Conservation (phyloP, 2,888 invertebrate genomes). For the Hirtodrosophila cameraria region DNA sequence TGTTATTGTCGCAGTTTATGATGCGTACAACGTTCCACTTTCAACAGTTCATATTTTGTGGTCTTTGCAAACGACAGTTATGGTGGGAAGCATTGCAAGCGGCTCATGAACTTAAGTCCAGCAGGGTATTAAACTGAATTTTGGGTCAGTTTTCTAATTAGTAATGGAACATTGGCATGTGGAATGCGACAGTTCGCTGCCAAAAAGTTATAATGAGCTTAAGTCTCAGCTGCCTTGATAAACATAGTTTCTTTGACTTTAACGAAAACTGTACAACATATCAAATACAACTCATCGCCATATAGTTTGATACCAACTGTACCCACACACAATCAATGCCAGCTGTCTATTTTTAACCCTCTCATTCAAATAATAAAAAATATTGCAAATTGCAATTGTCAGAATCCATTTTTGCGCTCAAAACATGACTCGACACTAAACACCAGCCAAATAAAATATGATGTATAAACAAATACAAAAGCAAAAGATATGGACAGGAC, state of each 20-base stretch:
- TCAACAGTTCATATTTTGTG: conserved; percentile 75
- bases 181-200: neutral
- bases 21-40: conserved; percentile 67
- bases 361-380: conserved; percentile 10
- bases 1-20: conserved; percentile 72
- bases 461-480: conserved; percentile 70
- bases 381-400: conserved; percentile 29
- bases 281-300: neutral
- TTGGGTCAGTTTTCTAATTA: conserved; percentile 62
- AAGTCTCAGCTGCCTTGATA: conserved; percentile 7
- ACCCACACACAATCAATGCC: conserved; percentile 13
- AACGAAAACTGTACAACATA: neutral
- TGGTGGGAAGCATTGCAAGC: conserved; percentile 67
- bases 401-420: conserved; percentile 45
- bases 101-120: conserved; percentile 12
- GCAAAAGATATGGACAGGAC: conserved; percentile 21
- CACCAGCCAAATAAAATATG: conserved; percentile 55
- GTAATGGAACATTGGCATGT: conserved; percentile 46
- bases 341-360: conserved; percentile 49
- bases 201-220: conserved; percentile 43
- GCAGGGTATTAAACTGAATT: neutral
- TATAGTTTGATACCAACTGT: conserved; percentile 39
- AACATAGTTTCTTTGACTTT: neutral
- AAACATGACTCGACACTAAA: conserved; percentile 68
- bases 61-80: conserved; percentile 60